Percentiles rank a stretch among this genome's conserved stretches.
These are phyloP conservation scores for Plestiodon gilberti DNA, from an alignment of 2,113 vertebrate species.

Conservation along the genomic window DNA sequence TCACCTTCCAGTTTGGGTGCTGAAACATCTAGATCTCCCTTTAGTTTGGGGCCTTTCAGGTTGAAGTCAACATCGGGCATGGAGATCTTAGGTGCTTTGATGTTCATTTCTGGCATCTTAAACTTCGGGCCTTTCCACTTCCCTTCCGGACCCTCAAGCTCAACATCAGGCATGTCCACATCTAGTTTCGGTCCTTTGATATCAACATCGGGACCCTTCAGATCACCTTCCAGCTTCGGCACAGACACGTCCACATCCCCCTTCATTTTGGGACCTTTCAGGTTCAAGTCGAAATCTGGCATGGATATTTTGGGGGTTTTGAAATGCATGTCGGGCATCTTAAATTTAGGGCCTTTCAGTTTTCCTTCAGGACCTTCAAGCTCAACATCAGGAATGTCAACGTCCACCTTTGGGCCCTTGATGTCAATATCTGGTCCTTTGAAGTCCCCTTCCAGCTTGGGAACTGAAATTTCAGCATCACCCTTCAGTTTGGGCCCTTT, in stretches of 20 bases:
- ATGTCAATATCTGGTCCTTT: slow-evolving; percentile 39
- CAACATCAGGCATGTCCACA: slow-evolving; percentile 43
- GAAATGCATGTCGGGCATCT: slow-evolving; percentile 70
- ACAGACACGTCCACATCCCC: slow-evolving; percentile 63
- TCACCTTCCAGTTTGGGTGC: slow-evolving; percentile 35
- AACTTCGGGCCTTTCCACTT: slow-evolving; percentile 69
- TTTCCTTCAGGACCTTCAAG: slow-evolving; percentile 58
- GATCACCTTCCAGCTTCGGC: slow-evolving; percentile 59
- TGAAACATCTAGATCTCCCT: slow-evolving; percentile 52
- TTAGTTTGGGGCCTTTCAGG: slow-evolving; percentile 58
- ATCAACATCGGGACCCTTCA: slow-evolving; percentile 52
- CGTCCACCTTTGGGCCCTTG: slow-evolving; percentile 54
- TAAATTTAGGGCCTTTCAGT: slow-evolving; percentile 68
- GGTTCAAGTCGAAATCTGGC: slow-evolving; percentile 59
- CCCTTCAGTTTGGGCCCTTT: slow-evolving; percentile 57
- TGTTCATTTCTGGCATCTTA: slow-evolving; percentile 72
- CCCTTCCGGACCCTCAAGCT: slow-evolving; percentile 59
- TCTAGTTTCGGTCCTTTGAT: slow-evolving; percentile 63
- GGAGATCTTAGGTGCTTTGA: slow-evolving; percentile 66
- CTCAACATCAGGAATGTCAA: neutral
- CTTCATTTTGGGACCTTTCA: slow-evolving; percentile 72
- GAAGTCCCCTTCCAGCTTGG: slow-evolving; percentile 25
- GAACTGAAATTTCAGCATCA: slow-evolving; percentile 18
- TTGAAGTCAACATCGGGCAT: slow-evolving; percentile 72
- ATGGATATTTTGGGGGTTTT: slow-evolving; percentile 71